A percentile compares a stretch with the other conserved stretches of the same genome.
Conservation (phyloP, 2,888 invertebrate genomes). For the Apamea sordens region DNA sequence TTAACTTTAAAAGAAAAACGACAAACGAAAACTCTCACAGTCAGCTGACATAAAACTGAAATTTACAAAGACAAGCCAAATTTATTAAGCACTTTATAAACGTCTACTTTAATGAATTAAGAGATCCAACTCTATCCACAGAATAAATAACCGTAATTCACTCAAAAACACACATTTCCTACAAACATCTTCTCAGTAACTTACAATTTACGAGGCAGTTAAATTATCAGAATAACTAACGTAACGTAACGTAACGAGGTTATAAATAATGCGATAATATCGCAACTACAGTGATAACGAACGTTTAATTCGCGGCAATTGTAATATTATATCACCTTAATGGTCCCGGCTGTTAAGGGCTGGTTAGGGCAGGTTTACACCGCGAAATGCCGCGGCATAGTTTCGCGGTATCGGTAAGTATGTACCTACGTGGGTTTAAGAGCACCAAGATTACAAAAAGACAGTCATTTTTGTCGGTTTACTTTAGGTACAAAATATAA, state of each 20-base stretch:
- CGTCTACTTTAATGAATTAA: constrained; percentile 34
- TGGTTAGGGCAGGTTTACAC: constrained; percentile 14
- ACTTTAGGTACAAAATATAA: background rate
- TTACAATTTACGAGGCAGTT: constrained; percentile 50
- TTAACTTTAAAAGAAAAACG: background rate
- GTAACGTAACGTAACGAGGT: constrained; percentile 48
- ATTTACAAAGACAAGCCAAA: constrained; percentile 8
- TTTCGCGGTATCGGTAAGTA: background rate
- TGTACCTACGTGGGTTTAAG: background rate
- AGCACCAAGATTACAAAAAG: background rate
- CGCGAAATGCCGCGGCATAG: background rate
- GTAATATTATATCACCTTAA: constrained; percentile 52
- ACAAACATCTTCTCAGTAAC: constrained; percentile 32
- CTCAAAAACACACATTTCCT: constrained; percentile 27
- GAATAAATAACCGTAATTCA: constrained; percentile 40
- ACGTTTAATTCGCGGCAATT: constrained; percentile 58
- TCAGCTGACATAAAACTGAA: background rate
- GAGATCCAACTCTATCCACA: constrained; percentile 8
- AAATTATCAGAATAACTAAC: constrained; percentile 61
- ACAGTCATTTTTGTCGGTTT: background rate
- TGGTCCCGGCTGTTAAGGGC: constrained; percentile 25
- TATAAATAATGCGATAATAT: constrained; percentile 57
- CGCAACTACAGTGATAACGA: constrained; percentile 52
- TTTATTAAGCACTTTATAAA: constrained; percentile 29
- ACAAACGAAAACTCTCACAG: background rate